A percentile compares a stretch with the other conserved stretches of the same genome.
phyloP scores from a whole-genome alignment of 2,797 vertebrate genomes.

The Enteromius radiatus region DNA sequence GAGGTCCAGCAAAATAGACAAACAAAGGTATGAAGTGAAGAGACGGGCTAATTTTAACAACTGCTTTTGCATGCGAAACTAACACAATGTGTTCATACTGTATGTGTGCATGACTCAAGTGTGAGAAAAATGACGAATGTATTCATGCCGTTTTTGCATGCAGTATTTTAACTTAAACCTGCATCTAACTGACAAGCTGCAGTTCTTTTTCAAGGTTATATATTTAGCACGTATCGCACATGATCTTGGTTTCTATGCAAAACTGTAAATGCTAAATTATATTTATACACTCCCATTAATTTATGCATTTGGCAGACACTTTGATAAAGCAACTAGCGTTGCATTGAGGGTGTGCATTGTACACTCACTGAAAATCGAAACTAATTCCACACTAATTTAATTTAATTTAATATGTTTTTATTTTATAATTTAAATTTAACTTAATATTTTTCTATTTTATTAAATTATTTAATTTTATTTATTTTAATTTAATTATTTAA shows the following conservation, averaged over 20 bases:
- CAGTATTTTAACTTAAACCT: not conserved
- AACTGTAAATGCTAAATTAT: not conserved
- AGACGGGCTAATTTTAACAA: conserved; percentile 52
- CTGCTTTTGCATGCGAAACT: conserved; percentile 36
- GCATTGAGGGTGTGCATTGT: not conserved
- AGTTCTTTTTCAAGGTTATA: not conserved
- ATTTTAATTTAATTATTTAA: not conserved
- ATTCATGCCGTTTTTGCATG: not conserved
- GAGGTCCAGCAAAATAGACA: conserved; percentile 26
- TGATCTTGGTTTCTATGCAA: not conserved
- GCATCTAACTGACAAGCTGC: not conserved
- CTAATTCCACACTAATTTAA: not conserved
- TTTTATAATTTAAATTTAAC: not conserved
- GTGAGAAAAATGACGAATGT: not conserved
- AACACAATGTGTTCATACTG: not conserved
- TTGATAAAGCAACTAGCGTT: not conserved
- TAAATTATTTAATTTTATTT: not conserved
- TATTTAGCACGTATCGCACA: not conserved
- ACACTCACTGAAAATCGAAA: not conserved
- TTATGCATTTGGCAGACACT: not conserved
- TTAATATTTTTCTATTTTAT: not conserved
- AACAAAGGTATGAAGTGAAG: conserved; percentile 66
- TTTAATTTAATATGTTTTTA: not conserved
- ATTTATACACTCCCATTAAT: not conserved
- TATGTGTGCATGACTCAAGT: conserved; percentile 36